Conservation (phyloP, 2,797 vertebrate species). For the Astyanax mexicanus region DNA sequence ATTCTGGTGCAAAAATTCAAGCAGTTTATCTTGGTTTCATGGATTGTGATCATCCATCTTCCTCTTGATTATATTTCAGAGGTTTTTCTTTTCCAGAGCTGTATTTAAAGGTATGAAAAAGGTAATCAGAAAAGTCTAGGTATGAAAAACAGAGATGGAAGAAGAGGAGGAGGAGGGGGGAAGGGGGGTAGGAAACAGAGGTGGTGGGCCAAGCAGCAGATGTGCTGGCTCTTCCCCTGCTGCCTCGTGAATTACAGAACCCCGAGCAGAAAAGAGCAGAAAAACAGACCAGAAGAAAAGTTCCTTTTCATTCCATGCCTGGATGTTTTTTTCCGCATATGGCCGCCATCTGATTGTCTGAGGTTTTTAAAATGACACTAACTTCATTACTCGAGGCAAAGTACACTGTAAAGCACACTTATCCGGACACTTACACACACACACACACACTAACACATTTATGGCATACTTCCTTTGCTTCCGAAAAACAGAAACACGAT, state of each 20-base stretch:
- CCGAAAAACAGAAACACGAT: slow-evolving; percentile 6
- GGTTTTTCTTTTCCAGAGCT: too few species aligned
- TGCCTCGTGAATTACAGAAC: slow-evolving; percentile 55
- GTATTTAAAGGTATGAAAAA: too few species aligned
- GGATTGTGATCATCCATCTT: too few species aligned
- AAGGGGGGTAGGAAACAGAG: slow-evolving; percentile 13
- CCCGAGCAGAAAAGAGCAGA: slow-evolving; percentile 42
- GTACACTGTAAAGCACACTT: slow-evolving; percentile 13
- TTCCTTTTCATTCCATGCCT: slow-evolving; percentile 24
- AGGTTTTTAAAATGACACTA: slow-evolving; percentile 12
- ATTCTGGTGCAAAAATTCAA: too few species aligned
- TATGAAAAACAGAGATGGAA: slow-evolving; percentile 9
- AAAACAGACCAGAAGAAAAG: slow-evolving; percentile 47
- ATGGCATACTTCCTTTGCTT: background rate
- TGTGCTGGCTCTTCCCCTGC: slow-evolving; percentile 62
- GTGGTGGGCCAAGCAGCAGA: slow-evolving; percentile 63
- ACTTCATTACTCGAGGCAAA: slow-evolving; percentile 18
- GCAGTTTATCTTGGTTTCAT: too few species aligned
- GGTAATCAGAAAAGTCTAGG: background rate
- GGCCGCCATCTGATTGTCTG: slow-evolving; percentile 48
- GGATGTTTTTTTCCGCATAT: slow-evolving; percentile 44
- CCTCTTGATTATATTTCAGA: too few species aligned
- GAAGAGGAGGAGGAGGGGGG: background rate
- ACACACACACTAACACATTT: too few species aligned
- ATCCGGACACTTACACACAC: background rate